Evolutionary conservation across 2,797 vertebrate genomes (phyloP), one percentile per base, ranked within the genome.

Genomic region (Apogon talboti): DNA sequence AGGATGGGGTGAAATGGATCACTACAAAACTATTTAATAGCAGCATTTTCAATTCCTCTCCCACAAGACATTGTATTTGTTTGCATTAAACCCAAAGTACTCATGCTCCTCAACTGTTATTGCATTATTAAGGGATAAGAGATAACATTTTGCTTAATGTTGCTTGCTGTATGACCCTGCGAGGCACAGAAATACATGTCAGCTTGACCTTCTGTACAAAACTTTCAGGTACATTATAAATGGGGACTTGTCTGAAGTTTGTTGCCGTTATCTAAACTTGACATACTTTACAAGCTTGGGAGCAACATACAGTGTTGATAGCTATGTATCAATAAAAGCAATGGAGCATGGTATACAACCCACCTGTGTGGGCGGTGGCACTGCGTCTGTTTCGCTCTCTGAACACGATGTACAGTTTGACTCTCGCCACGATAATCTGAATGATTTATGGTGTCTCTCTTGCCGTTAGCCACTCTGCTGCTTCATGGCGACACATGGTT

Each of bases 391-490:
- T 79, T 85, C 68, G 14, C 71, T 74, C 33, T 1, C 76, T 85
- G 87, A 92, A 81, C 84, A 86, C 89, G 71, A 76, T 85, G 80
- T 88, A 89, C 82, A 88, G 77, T 92, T 91, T 84, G 88, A 90
- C 83, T 90, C 77, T 78, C 72, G 44, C 83, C 84, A 82, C 41
- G 46, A 89, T 92, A 85, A 91, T 90, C 84, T 91, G 77, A 89
- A 92, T 91, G 92, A 93, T 93, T 94, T 87, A 93, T 90, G 75
- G 73, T 3, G 24, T 60, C 89, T 87, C 79, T 81, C 60, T 82
- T 74, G 86, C 90, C 78, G 70, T 89, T 80, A 87, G 91, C 88
- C 81, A 87, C 79, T 82, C 77, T 70, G 50, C 85, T 67, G 80
- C 84, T 85, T 87, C 83, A 51, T 72, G 77, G 88, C 74, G 72